Percentiles rank a stretch among this genome's conserved stretches.
Conservation (phyloP, 2,113 vertebrate species). For the Phaetusa simplex region DNA sequence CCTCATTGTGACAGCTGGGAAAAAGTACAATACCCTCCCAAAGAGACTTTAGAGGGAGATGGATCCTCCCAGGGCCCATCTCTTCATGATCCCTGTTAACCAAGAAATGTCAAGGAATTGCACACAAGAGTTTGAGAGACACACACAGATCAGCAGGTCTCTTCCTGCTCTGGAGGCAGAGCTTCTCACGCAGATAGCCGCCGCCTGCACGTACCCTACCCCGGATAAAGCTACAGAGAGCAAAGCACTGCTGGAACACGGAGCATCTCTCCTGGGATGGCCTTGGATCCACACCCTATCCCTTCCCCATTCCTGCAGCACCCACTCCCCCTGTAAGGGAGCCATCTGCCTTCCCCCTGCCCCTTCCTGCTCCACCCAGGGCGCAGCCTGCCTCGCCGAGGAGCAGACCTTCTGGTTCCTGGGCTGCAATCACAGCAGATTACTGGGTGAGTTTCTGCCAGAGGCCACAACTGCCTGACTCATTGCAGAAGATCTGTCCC, state of each 20-base stretch:
- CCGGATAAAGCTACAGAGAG: not conserved
- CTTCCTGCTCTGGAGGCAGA: not conserved
- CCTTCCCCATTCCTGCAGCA: slow-evolving; percentile 48
- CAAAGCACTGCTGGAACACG: not conserved
- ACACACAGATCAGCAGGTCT: not conserved
- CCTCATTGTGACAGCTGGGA: not conserved
- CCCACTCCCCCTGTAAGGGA: not conserved
- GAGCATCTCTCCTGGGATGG: not conserved
- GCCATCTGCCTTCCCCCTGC: not conserved
- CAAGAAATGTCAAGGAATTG: not conserved
- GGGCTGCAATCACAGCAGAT: slow-evolving; percentile 15
- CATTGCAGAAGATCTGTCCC: slow-evolving; percentile 49
- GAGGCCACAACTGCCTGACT: slow-evolving; percentile 54
- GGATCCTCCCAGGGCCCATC: not conserved
- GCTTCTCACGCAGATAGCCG: not conserved
- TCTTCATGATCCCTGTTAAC: not conserved
- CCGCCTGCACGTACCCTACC: not conserved
- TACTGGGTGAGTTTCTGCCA: slow-evolving; percentile 46
- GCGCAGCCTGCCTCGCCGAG: not conserved
- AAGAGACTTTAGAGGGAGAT: not conserved
- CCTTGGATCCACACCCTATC: not conserved
- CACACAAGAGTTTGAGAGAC: not conserved
- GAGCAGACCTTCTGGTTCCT: slow-evolving; percentile 45
- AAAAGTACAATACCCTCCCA: not conserved
- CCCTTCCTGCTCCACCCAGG: slow-evolving; percentile 58